Evolutionary conservation across 1,140 invertebrate species (phyloP).

Genomic region (Euwallacea similis): DNA sequence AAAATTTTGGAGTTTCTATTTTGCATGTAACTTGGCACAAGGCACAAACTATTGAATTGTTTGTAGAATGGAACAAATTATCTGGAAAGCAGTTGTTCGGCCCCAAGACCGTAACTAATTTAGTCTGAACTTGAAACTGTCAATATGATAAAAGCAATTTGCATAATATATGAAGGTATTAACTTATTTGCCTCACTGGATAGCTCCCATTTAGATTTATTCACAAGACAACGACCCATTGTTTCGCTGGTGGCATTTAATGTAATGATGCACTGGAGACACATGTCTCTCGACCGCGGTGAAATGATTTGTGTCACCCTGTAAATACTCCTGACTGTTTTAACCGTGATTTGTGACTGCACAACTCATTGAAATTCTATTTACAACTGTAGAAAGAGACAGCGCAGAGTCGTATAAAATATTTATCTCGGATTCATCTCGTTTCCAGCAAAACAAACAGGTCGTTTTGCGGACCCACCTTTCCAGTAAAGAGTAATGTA

Average conservation of each 20-base stretch:
- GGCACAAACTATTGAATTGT: too few species aligned
- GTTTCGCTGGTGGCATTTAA: neutral
- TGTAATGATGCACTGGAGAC: conserved; percentile 1
- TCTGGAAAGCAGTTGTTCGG: too few species aligned
- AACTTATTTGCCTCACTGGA: neutral
- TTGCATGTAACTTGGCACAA: too few species aligned
- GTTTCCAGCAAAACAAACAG: conserved; percentile 44
- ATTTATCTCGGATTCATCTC: conserved; percentile 47
- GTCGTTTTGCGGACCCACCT: conserved; percentile 26
- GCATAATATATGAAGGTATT: conserved; percentile 1
- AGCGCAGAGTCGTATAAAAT: conserved; percentile 44
- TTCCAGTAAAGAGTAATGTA: conserved; percentile 20
- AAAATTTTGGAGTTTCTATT: too few species aligned
- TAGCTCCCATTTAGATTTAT: neutral
- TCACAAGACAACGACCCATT: neutral
- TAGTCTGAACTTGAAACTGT: neutral
- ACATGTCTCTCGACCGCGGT: conserved; percentile 12
- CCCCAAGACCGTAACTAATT: too few species aligned
- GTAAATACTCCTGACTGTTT: conserved; percentile 35
- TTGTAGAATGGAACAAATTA: too few species aligned
- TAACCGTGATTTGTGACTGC: conserved; percentile 38
- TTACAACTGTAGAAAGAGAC: conserved; percentile 33
- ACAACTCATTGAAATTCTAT: conserved; percentile 46
- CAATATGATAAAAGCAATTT: neutral
- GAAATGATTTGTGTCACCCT: conserved; percentile 30